Percentiles rank a stretch among this genome's conserved stretches.
Conservation (phyloP, 2,113 vertebrate genomes). For the Manacus vitellinus region DNA sequence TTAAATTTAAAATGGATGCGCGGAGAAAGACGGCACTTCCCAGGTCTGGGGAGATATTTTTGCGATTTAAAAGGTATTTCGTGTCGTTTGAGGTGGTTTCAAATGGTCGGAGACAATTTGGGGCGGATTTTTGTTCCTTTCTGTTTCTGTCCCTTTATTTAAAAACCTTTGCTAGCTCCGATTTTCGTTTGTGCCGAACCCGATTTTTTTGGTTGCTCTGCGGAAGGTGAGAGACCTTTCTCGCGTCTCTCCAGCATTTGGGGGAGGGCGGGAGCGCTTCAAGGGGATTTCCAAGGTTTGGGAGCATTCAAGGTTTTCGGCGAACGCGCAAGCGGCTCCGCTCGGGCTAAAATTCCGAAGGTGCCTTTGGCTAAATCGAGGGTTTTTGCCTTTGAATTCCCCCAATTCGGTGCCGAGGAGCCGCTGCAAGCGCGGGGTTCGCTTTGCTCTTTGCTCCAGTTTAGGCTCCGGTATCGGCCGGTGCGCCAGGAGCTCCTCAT, state of each 20-base stretch:
- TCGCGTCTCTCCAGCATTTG: not conserved
- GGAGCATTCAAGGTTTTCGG: not conserved
- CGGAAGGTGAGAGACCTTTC: not conserved
- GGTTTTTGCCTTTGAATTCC: not conserved
- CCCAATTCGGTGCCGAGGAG: not conserved
- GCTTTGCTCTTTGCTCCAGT: not conserved
- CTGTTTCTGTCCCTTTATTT: not conserved
- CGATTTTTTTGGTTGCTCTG: not conserved
- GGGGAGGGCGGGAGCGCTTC: not conserved
- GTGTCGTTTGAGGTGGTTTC: not conserved
- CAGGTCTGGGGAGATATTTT: not conserved
- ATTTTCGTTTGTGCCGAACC: not conserved
- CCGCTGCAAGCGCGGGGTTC: rapidly evolving
- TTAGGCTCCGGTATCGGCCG: not conserved
- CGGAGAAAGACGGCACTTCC: not conserved
- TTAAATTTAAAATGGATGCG: not conserved
- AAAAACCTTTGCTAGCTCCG: not conserved
- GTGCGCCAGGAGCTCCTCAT: not conserved
- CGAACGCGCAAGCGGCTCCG: not conserved
- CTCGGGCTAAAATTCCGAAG: not conserved
- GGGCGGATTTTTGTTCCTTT: not conserved
- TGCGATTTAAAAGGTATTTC: not conserved
- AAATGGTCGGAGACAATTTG: not conserved
- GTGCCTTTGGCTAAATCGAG: not conserved
- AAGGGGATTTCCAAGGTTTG: not conserved